Evolutionary conservation across 2,113 vertebrate genomes (phyloP), one percentile per base, ranked within the genome.

Genomic region (Calcarius ornatus): DNA sequence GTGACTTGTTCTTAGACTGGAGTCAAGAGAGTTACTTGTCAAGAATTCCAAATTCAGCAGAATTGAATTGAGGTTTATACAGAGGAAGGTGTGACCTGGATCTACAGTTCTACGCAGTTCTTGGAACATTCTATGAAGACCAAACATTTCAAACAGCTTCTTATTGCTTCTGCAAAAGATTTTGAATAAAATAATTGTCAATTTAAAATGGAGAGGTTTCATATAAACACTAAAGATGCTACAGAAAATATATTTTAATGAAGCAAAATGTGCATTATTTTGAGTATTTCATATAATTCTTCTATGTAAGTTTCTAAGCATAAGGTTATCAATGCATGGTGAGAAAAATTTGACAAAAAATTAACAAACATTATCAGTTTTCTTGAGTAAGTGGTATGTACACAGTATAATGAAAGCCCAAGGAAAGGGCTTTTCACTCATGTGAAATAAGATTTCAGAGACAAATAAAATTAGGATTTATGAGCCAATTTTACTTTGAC

Each of bases 81-180:
- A 96, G 72, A 99, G 97, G 95, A 99, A 99, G 19, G 98, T 94
- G 59, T 98, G 97, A 15, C 98, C 88, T 51, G 97, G 98, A 75
- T 98, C 97, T 24, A 95, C 88, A 15, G 98, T 98, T 81, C 97
- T 98, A 69, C 97, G 97, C 50, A 99, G 97, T 75, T 99, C 98
- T 94, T 98, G 98, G 91, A 99, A 97, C 85, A 98, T 94, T 40
- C 98, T 96, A 56, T 98, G 98, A 91, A 99, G 96, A 31, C 97
- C 97, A 83, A 98, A 99, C 16, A 97, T 88, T 94, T 99, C 98
- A 97, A 99, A 99, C 92, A 99, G 97, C 94, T 98, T 98, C 95
- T 97, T 98, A 96, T 99, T 99, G 94, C 97, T 98, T 97, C 99
- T 99, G 97, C 43, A 97, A 96, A 95, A 96, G 72, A 97, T 78